Evolutionary conservation across 2,888 invertebrate genomes (phyloP), one percentile per base, ranked within the genome.

Genomic region (Mayetiola destructor): DNA sequence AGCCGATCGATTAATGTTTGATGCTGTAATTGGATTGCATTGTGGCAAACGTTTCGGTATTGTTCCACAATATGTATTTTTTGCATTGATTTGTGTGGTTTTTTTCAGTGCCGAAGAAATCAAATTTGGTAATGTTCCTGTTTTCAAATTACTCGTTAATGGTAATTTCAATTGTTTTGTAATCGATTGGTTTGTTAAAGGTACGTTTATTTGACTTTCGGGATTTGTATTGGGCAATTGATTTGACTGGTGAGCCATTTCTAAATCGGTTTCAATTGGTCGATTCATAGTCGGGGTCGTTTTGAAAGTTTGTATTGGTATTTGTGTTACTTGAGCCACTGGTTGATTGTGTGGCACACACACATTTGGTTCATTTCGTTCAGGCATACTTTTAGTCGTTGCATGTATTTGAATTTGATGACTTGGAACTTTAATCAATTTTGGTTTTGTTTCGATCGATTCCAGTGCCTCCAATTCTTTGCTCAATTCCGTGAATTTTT

Each of bases 401-500:
- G 48, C 16, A 12, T 30, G 30, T 29, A 53, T 53, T 53, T 53
- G 53, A n/a, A 53, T 53, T 18, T 30, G 30, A 53, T 53, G 29
- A 27, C 30, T 53, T 18, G 53, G 29, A 18, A 30, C 30, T 32
- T 53, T 16, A 18, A 48, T 48, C 18, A 48, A n/a, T 2, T 48
- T 42, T 23, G 21, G 27, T n/a, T 32, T 55, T 37, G 14, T 36
- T 18, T 6, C 21, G 20, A 42, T 30, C 10, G 39, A 29, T 23
- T 68, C 61, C 6, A 54, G 53, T 20, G 76, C 74, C 60, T 77
- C 75, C 58, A 79, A 67, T 59, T 80, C 76, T 59, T 75, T 65
- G 2, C 76, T 77, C 58, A 80, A 64, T 58, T 75, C 74, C 56
- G 80, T 78, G 9, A 80, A 66, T 1, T 79, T 62, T 61, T 77